Evolutionary conservation across 2,888 invertebrate genomes (phyloP), one percentile per base, ranked within the genome.

Genomic region (Volucella bombylans): DNA sequence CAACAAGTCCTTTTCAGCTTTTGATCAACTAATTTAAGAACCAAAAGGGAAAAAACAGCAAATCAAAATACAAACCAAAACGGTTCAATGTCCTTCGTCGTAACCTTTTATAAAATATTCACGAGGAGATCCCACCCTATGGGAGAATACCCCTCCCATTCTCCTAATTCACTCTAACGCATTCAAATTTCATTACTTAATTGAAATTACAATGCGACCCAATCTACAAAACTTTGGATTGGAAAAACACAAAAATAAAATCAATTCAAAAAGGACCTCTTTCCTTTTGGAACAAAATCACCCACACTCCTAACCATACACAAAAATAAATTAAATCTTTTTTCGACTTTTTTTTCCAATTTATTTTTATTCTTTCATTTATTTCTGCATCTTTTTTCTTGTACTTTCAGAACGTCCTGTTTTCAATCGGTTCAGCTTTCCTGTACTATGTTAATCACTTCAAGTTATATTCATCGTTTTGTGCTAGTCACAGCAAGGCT

Each of bases 401-500:
- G 90, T 88, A 90, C 89, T 95, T 94, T 57, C 94, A 98, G 98
- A 96, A 97, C 92, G 96, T 98, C 87, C 94, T 99, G 88, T 97
- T 98, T 93, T 97, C 98, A 87, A 96, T 99, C 91, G 98, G 98
- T 89, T 98, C 97, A 92, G 98, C 98, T 90, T 99, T 99, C 93
- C 95, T 99, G 89, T 97, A 96, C 93, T 98, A 98, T 92, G 98
- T 98, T 90, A 98, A 98, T 93, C 98, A 99, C 93, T 99, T 99
- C 94, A 99, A 99, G 93, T 94, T 99, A 89, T 99, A 99, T 94
- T 98, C 98, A 92, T 98, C 98, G 88, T 99, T 99, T 93, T 99
- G 99, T 93, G 98, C 99, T 87, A 98, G 98, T 93, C 99, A 99
- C 92, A 99, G 98, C 90, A 98, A 98, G 93, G 98, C 98, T 87